A percentile compares a stretch with the other conserved stretches of the same genome.
Conservation (phyloP, 2,113 vertebrate genomes). For the Meleagris gallopavo region DNA sequence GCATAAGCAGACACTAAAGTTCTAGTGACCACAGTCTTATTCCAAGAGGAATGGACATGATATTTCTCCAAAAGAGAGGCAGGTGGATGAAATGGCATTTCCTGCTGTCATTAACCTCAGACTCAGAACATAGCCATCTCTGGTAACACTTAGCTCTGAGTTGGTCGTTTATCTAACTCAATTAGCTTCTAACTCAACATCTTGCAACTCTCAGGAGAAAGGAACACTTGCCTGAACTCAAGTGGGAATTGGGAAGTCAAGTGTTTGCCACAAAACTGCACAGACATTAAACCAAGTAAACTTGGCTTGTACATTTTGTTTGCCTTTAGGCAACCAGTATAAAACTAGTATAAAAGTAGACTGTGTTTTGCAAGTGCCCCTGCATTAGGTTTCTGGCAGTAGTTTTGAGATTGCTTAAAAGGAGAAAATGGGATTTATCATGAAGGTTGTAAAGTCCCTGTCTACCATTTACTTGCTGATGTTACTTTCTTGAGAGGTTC, state of each 20-base stretch:
- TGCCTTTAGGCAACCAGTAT: not conserved
- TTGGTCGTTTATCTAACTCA: not conserved
- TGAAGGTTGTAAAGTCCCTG: constrained; percentile 21
- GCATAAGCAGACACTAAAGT: not conserved
- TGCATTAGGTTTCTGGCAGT: not conserved
- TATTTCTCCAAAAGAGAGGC: not conserved
- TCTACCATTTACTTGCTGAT: constrained; percentile 51
- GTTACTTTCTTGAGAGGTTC: constrained; percentile 60
- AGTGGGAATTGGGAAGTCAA: not conserved
- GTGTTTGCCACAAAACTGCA: not conserved
- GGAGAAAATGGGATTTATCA: constrained; percentile 7
- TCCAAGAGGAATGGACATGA: not conserved
- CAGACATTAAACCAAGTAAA: not conserved
- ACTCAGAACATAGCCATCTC: not conserved
- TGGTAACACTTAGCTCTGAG: not conserved
- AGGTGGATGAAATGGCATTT: not conserved
- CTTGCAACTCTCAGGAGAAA: not conserved
- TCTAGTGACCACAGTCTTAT: not conserved
- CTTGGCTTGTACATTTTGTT: not conserved
- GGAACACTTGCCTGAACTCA: not conserved
- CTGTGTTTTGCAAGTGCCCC: not conserved
- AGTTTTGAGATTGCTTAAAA: not conserved
- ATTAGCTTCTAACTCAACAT: not conserved
- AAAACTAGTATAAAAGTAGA: not conserved
- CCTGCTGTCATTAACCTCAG: not conserved